phyloP scores from a whole-genome alignment of 2,888 invertebrate genomes.

The Tenthredo notha region DNA sequence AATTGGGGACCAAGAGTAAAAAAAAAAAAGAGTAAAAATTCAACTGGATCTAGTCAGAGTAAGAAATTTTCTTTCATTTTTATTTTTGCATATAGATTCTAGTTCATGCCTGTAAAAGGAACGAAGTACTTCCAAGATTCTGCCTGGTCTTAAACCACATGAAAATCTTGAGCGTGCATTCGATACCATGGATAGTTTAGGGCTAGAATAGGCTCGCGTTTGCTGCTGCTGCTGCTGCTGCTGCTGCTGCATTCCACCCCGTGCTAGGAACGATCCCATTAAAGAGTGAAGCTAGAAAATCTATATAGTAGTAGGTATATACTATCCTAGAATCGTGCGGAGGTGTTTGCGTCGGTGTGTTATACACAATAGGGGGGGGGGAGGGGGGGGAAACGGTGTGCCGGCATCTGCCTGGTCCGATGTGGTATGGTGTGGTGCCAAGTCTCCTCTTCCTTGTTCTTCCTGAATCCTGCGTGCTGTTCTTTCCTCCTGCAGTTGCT shows the following conservation, averaged over 20 bases:
- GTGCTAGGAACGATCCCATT: conserved; percentile 28
- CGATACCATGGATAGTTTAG: conserved; percentile 2
- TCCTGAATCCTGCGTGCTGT: not conserved
- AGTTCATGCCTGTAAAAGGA: not conserved
- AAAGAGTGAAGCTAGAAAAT: conserved; percentile 25
- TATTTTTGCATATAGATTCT: too few relatives aligned
- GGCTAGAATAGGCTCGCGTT: not conserved
- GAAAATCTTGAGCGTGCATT: not conserved
- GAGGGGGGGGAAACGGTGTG: conserved; percentile 35
- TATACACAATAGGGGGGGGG: conserved; percentile 9
- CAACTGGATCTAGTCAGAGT: not conserved
- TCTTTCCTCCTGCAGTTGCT: not conserved
- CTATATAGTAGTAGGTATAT: not conserved
- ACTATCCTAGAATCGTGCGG: not conserved
- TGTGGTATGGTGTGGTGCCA: not conserved
- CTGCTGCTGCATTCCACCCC: conserved; percentile 18
- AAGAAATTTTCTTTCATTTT: not conserved
- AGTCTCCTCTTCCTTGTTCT: not conserved
- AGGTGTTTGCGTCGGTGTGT: conserved; percentile 47
- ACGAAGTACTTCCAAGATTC: not conserved
- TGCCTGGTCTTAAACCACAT: not conserved
- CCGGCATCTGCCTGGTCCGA: conserved; percentile 25
- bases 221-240: too few relatives aligned
- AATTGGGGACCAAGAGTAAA: too few relatives aligned
- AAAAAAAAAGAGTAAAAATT: too few relatives aligned